These are phyloP conservation scores for Atta cephalotes DNA, from an alignment of 1,140 invertebrate genomes.

Conservation along the genomic window DNA sequence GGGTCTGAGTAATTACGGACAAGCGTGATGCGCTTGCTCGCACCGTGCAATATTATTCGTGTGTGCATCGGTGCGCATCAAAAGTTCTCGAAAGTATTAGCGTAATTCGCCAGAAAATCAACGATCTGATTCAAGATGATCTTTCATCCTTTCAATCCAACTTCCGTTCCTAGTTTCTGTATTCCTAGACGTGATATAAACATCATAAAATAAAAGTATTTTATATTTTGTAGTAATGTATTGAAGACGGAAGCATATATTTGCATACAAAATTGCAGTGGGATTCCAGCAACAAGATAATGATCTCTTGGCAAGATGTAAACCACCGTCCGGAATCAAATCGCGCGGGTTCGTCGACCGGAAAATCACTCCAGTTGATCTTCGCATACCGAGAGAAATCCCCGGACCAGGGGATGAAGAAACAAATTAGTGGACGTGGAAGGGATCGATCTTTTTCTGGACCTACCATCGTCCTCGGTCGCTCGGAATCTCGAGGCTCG, in stretches of 20 bases:
- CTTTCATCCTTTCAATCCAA: background rate
- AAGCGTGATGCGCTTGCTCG: conserved; percentile 37
- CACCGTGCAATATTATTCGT: conserved; percentile 27
- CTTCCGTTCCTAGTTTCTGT: background rate
- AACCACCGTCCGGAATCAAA: conserved; percentile 24
- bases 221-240: no score
- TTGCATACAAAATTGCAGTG: background rate
- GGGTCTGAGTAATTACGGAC: conserved; percentile 67
- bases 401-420: background rate
- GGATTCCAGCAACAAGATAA: conserved; percentile 7
- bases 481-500: conserved; percentile 59
- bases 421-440: background rate
- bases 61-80: background rate
- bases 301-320: conserved; percentile 40
- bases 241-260: background rate
- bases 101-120: conserved; percentile 6
- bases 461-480: conserved; percentile 51
- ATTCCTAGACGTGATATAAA: background rate
- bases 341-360: conserved; percentile 43
- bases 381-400: background rate
- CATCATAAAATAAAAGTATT: background rate
- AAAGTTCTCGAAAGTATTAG: background rate
- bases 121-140: background rate
- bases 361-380: conserved; percentile 36
- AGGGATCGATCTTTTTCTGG: conserved; percentile 72